phyloP scores from a whole-genome alignment of 2,113 vertebrate species.

The Ictalurus punctatus region DNA sequence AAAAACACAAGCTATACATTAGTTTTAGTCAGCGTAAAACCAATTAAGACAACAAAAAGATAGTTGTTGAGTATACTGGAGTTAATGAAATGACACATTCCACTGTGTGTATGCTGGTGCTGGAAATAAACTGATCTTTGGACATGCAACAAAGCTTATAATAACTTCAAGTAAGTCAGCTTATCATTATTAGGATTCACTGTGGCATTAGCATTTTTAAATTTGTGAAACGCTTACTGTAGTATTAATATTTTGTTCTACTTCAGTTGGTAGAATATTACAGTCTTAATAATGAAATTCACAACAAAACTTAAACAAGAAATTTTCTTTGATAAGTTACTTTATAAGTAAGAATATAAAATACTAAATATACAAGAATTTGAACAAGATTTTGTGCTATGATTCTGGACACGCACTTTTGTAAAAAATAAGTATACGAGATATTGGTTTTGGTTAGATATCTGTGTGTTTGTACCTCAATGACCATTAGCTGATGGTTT shows the following conservation, averaged over 20 bases:
- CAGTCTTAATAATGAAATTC: neutral
- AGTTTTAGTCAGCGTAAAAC: neutral
- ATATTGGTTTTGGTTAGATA: neutral
- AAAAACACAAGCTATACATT: neutral
- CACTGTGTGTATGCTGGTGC: constrained; percentile 40
- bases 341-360: neutral
- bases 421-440: neutral
- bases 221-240: neutral
- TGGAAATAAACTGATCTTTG: constrained; percentile 47
- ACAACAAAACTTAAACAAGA: neutral
- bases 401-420: neutral
- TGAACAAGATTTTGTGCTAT: neutral
- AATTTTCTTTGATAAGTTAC: neutral
- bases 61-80: neutral
- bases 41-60: neutral
- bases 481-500: neutral
- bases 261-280: neutral
- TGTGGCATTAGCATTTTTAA: neutral
- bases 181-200: neutral
- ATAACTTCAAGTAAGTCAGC: constrained; percentile 54
- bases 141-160: constrained; percentile 40
- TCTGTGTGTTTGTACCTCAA: neutral
- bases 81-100: constrained; percentile 2
- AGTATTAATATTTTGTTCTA: neutral
- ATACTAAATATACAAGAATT: neutral